These are phyloP conservation scores for Dipodomys ordii DNA, from an alignment of 2,113 vertebrate species.

Conservation along the genomic window DNA sequence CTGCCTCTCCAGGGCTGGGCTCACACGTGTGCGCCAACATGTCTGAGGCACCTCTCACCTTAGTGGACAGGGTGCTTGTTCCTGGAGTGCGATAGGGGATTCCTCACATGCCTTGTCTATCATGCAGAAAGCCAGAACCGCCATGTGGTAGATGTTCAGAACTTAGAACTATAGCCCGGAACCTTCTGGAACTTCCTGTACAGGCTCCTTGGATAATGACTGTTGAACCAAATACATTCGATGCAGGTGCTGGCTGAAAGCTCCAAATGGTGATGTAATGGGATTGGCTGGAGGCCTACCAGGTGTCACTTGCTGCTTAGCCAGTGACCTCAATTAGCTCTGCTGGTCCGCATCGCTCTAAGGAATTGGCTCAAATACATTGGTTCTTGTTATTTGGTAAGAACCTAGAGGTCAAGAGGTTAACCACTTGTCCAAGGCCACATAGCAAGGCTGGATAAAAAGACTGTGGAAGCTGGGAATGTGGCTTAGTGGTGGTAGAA, in stretches of 20 bases:
- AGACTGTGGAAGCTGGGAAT: too few relatives aligned
- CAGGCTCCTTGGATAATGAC: not conserved
- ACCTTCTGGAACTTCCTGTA: not conserved
- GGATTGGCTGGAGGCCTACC: not conserved
- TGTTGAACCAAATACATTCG: not conserved
- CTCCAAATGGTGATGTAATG: not conserved
- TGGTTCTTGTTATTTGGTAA: not conserved
- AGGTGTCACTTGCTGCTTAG: too few relatives aligned
- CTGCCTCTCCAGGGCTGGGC: not conserved
- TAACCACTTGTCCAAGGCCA: not conserved
- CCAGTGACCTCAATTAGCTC: not conserved
- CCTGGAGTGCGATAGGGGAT: too few relatives aligned
- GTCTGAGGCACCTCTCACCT: not conserved
- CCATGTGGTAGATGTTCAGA: not conserved
- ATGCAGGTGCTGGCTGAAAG: not conserved
- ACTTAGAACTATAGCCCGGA: not conserved
- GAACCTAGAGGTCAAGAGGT: not conserved
- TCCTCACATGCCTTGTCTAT: not conserved
- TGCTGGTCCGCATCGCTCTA: not conserved
- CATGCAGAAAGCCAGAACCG: not conserved
- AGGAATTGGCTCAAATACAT: not conserved
- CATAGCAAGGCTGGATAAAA: not conserved
- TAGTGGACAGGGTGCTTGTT: not conserved
- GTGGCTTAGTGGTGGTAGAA: too few relatives aligned
- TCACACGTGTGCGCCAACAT: not conserved